These are phyloP conservation scores for Idaea dimidiata DNA, from an alignment of 2,888 invertebrate species.

Conservation along the genomic window DNA sequence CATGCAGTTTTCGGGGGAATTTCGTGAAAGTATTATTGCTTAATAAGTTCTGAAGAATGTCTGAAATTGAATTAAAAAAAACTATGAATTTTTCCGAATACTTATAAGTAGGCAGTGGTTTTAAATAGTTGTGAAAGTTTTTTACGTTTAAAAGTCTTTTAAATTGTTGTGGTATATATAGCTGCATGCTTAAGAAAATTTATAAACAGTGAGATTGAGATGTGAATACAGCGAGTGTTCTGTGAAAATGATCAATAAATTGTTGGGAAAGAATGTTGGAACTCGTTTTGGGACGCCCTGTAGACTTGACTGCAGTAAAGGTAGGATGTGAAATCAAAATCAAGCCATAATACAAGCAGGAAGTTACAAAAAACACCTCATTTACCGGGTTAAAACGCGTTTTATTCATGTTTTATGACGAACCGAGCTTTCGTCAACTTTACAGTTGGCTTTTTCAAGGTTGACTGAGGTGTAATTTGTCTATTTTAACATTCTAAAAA, in stretches of 20 bases:
- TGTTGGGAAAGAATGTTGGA: conserved; percentile 26
- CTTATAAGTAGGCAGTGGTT: neutral
- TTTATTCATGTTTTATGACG: too few relatives aligned
- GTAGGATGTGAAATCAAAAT: conserved; percentile 16
- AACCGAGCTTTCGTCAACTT: too few relatives aligned
- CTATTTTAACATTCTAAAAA: too few relatives aligned
- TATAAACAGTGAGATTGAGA: neutral
- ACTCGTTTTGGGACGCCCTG: conserved; percentile 29
- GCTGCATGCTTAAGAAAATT: neutral
- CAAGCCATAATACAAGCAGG: neutral
- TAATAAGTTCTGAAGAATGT: neutral
- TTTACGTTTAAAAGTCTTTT: neutral
- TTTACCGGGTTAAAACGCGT: too few relatives aligned
- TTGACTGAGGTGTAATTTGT: too few relatives aligned
- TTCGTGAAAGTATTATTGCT: neutral
- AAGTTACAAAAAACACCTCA: too few relatives aligned
- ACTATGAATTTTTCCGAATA: neutral
- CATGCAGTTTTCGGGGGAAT: neutral
- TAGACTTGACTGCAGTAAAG: conserved; percentile 31
- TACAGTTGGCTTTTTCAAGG: too few relatives aligned
- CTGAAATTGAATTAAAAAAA: too few relatives aligned
- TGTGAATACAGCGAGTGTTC: neutral
- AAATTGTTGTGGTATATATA: neutral
- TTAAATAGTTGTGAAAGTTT: neutral
- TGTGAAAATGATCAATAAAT: neutral